phyloP scores from a whole-genome alignment of 1,140 invertebrate genomes.

The Glomeris maerens region DNA sequence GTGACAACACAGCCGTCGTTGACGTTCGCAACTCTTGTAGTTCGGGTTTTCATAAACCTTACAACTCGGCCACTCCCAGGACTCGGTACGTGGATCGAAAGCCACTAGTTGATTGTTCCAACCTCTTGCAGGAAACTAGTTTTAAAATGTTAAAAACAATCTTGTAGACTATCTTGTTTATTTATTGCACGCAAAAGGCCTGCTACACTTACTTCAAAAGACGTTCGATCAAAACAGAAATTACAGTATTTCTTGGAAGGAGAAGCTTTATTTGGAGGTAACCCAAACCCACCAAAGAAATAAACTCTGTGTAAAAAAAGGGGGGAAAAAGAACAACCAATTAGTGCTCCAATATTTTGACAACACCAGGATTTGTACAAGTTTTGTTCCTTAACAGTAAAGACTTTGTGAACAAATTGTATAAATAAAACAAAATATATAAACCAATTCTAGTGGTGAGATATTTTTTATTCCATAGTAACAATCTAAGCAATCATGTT shows the following conservation, averaged over 20 bases:
- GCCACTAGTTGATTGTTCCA: slow-evolving; percentile 35
- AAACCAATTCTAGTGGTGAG: neutral
- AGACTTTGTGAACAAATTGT: neutral
- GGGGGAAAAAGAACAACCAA: too few species aligned
- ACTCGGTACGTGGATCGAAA: slow-evolving; percentile 25
- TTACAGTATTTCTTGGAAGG: slow-evolving; percentile 18
- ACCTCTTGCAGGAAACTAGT: slow-evolving; percentile 17
- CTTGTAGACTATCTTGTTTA: neutral
- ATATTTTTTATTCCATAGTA: neutral
- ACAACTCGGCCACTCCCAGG: slow-evolving; percentile 27
- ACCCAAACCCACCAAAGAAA: slow-evolving; percentile 35
- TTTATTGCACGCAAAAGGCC: too few species aligned
- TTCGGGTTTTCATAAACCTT: slow-evolving; percentile 20
- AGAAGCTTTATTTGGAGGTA: slow-evolving; percentile 14
- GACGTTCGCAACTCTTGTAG: neutral
- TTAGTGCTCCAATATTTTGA: too few species aligned
- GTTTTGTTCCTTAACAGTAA: slow-evolving; percentile 1
- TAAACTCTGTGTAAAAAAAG: slow-evolving; percentile 29
- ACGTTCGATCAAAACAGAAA: slow-evolving; percentile 19
- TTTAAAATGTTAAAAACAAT: neutral
- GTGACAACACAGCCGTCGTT: neutral
- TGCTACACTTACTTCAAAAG: slow-evolving; percentile 8
- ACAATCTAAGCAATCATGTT: neutral
- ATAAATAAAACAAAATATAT: neutral
- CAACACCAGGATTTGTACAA: neutral